Evolutionary conservation across 1,140 invertebrate species (phyloP).

Genomic region (Temnothorax nylanderi): DNA sequence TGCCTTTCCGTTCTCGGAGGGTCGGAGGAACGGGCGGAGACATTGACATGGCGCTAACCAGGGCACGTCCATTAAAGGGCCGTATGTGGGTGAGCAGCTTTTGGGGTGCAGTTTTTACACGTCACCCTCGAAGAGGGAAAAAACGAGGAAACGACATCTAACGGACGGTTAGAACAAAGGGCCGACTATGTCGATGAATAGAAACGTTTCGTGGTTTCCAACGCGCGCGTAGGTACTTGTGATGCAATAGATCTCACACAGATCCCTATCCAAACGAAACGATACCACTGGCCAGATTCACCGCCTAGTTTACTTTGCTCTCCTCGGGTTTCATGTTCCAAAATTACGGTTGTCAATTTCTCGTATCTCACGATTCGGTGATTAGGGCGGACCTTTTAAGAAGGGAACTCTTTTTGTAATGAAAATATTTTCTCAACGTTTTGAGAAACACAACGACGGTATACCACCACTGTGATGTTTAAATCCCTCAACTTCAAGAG

Average conservation of each 20-base stretch:
- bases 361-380: constrained; percentile 33
- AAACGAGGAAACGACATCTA: not conserved
- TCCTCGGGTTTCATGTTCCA: constrained; percentile 35
- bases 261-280: constrained; percentile 40
- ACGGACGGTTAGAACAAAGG: constrained; percentile 62
- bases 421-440: constrained; percentile 41
- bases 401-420: constrained; percentile 7
- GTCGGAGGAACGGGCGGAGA: constrained; percentile 18
- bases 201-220: constrained; percentile 63
- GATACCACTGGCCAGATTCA: constrained; percentile 15
- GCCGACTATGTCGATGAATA: constrained; percentile 61
- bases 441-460: not conserved
- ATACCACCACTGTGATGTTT: not conserved
- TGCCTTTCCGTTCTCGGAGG: constrained; percentile 60
- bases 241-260: constrained; percentile 34
- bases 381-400: not conserved
- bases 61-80: constrained; percentile 61
- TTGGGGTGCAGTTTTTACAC: constrained; percentile 49
- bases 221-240: constrained; percentile 9
- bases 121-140: not conserved
- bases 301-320: constrained; percentile 27
- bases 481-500: not conserved
- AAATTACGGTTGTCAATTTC: constrained; percentile 39
- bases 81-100: constrained; percentile 41
- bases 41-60: constrained; percentile 49